These are phyloP conservation scores for Plusia festucae DNA, from an alignment of 2,888 invertebrate genomes.

Conservation along the genomic window DNA sequence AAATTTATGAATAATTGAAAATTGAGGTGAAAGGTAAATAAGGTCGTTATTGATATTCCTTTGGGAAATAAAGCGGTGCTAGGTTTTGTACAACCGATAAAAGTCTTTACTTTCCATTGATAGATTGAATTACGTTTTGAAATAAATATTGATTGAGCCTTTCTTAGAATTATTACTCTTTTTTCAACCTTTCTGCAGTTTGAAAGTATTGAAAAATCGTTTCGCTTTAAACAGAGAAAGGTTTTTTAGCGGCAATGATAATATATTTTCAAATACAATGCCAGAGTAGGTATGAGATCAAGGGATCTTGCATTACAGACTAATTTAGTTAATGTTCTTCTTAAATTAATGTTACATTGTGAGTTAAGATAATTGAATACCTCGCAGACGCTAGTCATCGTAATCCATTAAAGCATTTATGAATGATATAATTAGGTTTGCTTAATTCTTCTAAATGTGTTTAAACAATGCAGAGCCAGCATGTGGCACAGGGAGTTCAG, in stretches of 20 bases:
- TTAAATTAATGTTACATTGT: slow-evolving; percentile 40
- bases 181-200: background rate
- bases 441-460: background rate
- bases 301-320: background rate
- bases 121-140: slow-evolving; percentile 59
- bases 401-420: slow-evolving; percentile 36
- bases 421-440: background rate
- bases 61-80: slow-evolving; percentile 78
- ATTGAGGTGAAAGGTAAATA: slow-evolving; percentile 82
- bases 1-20: slow-evolving; percentile 86
- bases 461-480: slow-evolving; percentile 21
- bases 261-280: background rate
- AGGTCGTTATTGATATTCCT: slow-evolving; percentile 80
- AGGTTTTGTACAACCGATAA: slow-evolving; percentile 74
- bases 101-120: slow-evolving; percentile 70
- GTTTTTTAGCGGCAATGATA: too few relatives aligned
- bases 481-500: slow-evolving; percentile 55
- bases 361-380: slow-evolving; percentile 28
- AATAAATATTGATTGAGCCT: slow-evolving; percentile 8
- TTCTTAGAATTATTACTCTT: slow-evolving; percentile 8
- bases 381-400: slow-evolving; percentile 39
- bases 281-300: background rate
- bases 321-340: slow-evolving; percentile 25
- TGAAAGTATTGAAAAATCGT: too few relatives aligned
- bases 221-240: too few relatives aligned